These are phyloP conservation scores for Trichosurus vulpecula DNA, from an alignment of 2,797 vertebrate genomes.

Conservation along the genomic window DNA sequence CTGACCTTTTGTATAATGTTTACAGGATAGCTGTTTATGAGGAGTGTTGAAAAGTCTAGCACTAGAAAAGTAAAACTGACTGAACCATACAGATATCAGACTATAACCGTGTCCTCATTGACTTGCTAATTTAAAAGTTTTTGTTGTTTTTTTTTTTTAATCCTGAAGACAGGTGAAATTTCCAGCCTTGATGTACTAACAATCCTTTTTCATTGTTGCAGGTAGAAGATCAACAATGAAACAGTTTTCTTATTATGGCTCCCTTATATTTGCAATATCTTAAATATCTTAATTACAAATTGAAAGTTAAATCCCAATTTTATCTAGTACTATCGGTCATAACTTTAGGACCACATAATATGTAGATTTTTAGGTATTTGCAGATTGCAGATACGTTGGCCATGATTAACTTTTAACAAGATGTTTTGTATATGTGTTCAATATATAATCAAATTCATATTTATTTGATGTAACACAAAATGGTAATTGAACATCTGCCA, in stretches of 20 bases:
- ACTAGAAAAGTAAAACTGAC: not conserved
- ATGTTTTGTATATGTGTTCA: not conserved
- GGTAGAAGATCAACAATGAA: slow-evolving; percentile 29
- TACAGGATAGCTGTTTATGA: not conserved
- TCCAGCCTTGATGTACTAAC: slow-evolving; percentile 7
- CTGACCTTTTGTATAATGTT: not conserved
- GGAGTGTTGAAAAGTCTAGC: not conserved
- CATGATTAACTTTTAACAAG: not conserved
- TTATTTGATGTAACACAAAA: not conserved
- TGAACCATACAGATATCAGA: slow-evolving; percentile 31
- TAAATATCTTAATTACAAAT: not conserved
- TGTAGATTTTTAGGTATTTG: not conserved
- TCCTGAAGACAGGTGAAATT: slow-evolving; percentile 35
- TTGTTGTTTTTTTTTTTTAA: slow-evolving; percentile 16
- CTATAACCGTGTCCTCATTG: slow-evolving; percentile 6
- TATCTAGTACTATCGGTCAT: not conserved
- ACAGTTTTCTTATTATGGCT: not conserved
- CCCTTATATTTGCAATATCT: not conserved
- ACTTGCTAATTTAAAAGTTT: slow-evolving; percentile 19
- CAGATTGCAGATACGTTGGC: not conserved
- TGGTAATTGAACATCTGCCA: not conserved
- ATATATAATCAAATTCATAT: not conserved
- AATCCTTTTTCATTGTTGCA: slow-evolving; percentile 27
- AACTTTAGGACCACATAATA: not conserved
- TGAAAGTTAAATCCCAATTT: not conserved